phyloP scores from a whole-genome alignment of 1,140 invertebrate genomes.

The Cydia splendana region DNA sequence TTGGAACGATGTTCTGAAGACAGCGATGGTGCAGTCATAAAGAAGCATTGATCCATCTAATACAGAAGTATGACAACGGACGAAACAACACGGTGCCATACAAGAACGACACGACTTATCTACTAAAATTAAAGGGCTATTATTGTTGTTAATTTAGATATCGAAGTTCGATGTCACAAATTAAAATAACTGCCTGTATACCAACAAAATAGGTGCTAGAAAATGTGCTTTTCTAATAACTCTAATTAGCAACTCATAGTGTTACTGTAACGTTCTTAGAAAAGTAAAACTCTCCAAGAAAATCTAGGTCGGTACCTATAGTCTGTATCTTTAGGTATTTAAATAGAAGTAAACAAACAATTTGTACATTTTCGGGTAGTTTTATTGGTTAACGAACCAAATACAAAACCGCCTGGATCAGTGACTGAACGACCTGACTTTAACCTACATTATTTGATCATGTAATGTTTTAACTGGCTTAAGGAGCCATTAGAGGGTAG shows the following conservation, averaged over 20 bases:
- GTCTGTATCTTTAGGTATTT: no score
- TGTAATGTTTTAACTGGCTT: no score
- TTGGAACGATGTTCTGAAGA: constrained; percentile 67
- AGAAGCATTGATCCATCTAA: not conserved
- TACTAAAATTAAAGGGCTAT: not conserved
- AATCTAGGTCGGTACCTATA: no score
- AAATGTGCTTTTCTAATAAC: not conserved
- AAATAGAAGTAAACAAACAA: no score
- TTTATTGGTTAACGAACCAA: no score
- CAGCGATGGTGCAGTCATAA: constrained; percentile 52
- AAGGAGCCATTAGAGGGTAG: no score
- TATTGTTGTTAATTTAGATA: not conserved
- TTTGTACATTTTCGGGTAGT: no score
- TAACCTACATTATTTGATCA: no score
- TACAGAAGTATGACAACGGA: not conserved
- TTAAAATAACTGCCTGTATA: not conserved
- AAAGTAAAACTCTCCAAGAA: no score
- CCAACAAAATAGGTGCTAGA: not conserved
- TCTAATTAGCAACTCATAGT: not conserved
- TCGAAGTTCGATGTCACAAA: not conserved
- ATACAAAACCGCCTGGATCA: no score
- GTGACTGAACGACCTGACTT: no score
- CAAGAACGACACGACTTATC: not conserved
- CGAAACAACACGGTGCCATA: not conserved
- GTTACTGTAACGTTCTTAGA: no score